Conservation (phyloP, 2,797 vertebrate genomes). For the Paedocypris micromegethes region DNA sequence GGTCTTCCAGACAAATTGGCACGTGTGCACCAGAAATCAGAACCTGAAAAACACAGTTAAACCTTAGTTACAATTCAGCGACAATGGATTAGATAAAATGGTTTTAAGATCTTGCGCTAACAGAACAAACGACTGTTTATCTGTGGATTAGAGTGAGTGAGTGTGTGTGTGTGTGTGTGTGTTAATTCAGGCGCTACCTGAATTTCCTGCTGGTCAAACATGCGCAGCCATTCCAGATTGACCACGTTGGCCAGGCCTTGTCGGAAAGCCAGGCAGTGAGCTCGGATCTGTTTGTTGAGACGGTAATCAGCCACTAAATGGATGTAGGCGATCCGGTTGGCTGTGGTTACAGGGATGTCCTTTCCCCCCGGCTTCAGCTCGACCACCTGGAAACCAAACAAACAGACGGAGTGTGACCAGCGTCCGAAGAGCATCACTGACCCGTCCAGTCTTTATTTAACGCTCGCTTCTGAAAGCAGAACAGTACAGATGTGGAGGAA, state of each 20-base stretch:
- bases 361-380: conserved; percentile 90
- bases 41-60: conserved; percentile 67
- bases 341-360: conserved; percentile 91
- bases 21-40: conserved; percentile 95
- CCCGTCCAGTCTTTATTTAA: conserved; percentile 10
- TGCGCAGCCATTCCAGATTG: conserved; percentile 95
- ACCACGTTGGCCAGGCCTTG: conserved; percentile 95
- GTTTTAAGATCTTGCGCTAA: no score
- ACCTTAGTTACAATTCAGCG: not conserved
- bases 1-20: conserved; percentile 91
- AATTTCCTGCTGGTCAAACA: conserved; percentile 98
- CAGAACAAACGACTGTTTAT: not conserved
- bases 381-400: conserved; percentile 75
- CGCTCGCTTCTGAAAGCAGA: conserved; percentile 9
- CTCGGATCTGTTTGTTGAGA: conserved; percentile 91
- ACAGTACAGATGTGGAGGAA: conserved; percentile 13
- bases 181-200: conserved; percentile 71
- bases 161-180: conserved; percentile 1
- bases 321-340: conserved; percentile 94
- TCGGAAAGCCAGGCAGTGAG: conserved; percentile 89
- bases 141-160: not conserved
- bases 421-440: not conserved
- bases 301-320: conserved; percentile 93
- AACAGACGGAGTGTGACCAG: conserved; percentile 20
- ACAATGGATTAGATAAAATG: no score